A percentile compares a stretch with the other conserved stretches of the same genome.
Evolutionary conservation across 2,797 vertebrate species (phyloP).

Genomic region (Heteromormyrus szaboi): DNA sequence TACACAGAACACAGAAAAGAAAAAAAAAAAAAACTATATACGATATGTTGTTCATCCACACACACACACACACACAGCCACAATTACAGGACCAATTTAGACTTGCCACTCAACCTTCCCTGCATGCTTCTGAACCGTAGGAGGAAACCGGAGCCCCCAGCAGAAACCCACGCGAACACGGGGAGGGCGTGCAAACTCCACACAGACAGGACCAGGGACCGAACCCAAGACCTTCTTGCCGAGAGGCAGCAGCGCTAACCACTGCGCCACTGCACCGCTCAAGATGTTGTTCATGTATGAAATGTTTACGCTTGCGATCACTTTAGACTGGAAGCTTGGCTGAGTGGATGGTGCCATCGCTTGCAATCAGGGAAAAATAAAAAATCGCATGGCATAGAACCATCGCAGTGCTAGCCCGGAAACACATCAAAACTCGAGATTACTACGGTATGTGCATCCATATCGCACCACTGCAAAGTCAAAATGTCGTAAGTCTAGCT

Average conservation of each 20-base stretch:
- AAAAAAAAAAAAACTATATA: not conserved
- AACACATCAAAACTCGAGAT: not conserved
- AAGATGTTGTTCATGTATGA: not conserved
- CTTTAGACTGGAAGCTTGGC: not conserved
- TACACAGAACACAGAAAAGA: not conserved
- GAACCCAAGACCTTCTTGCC: not conserved
- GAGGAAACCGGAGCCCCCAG: not conserved
- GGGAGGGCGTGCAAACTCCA: not conserved
- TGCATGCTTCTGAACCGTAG: not conserved
- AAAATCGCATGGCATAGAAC: not conserved
- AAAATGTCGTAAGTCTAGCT: not conserved
- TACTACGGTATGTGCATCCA: not conserved
- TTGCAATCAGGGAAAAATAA: not conserved
- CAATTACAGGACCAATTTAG: too few relatives aligned
- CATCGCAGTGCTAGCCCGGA: not conserved
- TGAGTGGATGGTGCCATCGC: not conserved
- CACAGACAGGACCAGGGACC: not conserved
- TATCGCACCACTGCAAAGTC: not conserved
- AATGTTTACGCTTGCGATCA: not conserved
- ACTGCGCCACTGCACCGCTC: not conserved
- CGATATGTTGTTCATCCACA: not conserved
- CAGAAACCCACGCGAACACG: not conserved
- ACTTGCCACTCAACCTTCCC: not conserved
- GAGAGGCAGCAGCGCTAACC: not conserved
- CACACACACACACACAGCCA: too few relatives aligned